Base-by-base conservation (phyloP, 2,797 vertebrate species). In the Halcyon smyrnensis region DNA sequence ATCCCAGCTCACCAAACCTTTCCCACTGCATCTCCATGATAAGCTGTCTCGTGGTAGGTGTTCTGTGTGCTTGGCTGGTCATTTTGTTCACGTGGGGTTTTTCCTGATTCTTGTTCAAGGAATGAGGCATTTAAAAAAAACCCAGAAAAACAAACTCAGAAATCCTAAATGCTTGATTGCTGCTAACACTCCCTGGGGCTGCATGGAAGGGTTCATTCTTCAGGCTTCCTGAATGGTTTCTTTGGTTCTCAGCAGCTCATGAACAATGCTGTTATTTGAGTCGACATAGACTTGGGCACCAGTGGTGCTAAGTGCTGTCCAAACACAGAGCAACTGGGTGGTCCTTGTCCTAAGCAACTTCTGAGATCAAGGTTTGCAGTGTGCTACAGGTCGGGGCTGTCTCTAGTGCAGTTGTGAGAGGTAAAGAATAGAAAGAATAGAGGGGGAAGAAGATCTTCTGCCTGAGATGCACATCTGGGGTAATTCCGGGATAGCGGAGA, bases 251-350 rank as follows among this genome's bases (percentile, higher is more conserved):
- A 50, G 89, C 45, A 83, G 53, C 76, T 75, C 57, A 24, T 2
- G 28, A 88, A 79, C 50, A 86, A 82, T 69, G 76, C 14, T 50
- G 63, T 70, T 94, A 14, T 74, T 95, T 84, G 46, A 90, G 48
- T 90, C 2, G 27, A 87, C 63, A 0, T 12, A 16, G 82, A 51
- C 36, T 41, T 36, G 71, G 50, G 62, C 75, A 90, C 60, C 54
- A 11, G 64, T 9, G 23, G 32, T 62, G 75, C 80, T 77, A 19
- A 85, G 83, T 94, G 85, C 69, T 92, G 82, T 46, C 54, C 43
- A 68, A 63, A 56, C 73, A 43, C n/a, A 1, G 28, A 85, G 71
- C 36, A 57, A 8, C 71, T 64, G 84, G 60, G 87, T 87, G 89
- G 90, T 94, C 91, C n/a, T 64, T 67, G 39, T 82, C 69, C 50